Base-by-base conservation (phyloP, 1,140 invertebrate genomes). In the Zaprionus capensis region DNA sequence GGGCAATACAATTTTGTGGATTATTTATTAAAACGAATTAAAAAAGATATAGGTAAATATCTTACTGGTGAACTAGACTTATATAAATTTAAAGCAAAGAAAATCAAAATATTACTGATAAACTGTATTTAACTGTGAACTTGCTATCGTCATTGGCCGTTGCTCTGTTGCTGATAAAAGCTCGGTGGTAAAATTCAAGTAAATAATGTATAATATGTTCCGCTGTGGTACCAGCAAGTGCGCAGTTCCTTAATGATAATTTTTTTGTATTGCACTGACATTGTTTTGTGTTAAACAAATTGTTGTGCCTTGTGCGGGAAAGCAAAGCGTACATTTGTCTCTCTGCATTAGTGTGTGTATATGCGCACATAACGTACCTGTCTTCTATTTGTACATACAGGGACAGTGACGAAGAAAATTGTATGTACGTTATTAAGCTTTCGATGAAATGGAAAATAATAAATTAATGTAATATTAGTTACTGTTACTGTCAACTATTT, bases 161-260 rank as follows among this genome's bases (percentile, higher is more conserved):
- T 70, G 68, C 53, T 26, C 56, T 67, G 73, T 41, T 61, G 68
- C 51, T 87, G 84, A 81, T 88, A 87, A 83, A 87, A 81, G 64
- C 70, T 78, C 71, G 75, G 41, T 66, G 59, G 38, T 62, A 59
- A 72, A 44, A 80, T 82, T 71, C 68, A 84, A 88, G 81, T 81
- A 87, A 87, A 87, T 87, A 87, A 73, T 75, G 69, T 71, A 76
- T 75, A 78, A 75, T 79, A 56, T 71, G 66, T 71, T 24, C 36
- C 38, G 4, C 15, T 22, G 61, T 36, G 17, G 24, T 67, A 58
- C 53, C 20, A 56, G 22, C 46, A 83, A 87, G 53, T 87, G 84
- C 84, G 84, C 84, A 87, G 58, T 87, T 87, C 20, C 38, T 57
- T 59, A 58, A 55, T 73, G 58, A 62, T 62, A 67, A 26, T 12